Evolutionary conservation across 92 coral and sea anemone species (phyloP).

Genomic region (Phymanthus crucifer): DNA sequence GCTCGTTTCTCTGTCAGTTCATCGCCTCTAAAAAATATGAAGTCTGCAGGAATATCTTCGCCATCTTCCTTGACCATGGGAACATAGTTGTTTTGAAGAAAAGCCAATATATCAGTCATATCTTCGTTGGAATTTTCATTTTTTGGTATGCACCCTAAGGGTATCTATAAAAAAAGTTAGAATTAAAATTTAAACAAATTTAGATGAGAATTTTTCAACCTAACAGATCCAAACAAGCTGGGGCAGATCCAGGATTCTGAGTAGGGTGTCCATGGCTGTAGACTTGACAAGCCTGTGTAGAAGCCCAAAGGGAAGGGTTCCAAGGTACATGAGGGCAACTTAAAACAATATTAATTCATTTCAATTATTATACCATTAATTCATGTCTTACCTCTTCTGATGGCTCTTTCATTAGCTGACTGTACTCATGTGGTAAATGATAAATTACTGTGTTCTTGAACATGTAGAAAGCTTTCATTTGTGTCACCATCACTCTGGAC

Average conservation of each 20-base stretch:
- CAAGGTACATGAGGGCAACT: neutral
- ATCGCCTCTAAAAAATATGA: conserved; percentile 41
- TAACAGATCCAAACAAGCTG: neutral
- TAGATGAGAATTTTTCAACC: neutral
- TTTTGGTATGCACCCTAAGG: conserved; percentile 26
- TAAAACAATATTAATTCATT: neutral
- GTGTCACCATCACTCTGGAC: conserved; percentile 21
- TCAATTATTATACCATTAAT: neutral
- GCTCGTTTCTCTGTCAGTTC: conserved; percentile 53
- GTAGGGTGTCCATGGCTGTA: neutral
- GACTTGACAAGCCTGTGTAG: neutral
- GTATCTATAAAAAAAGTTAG: neutral
- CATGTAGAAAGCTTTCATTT: conserved; percentile 7
- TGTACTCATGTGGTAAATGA: conserved; percentile 36
- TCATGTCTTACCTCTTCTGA: conserved; percentile 23
- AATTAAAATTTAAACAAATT: neutral
- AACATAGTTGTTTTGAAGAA: neutral
- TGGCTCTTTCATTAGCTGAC: conserved; percentile 8
- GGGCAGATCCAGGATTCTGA: neutral
- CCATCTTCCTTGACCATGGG: neutral
- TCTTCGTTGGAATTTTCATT: conserved; percentile 38
- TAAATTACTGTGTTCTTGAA: conserved; percentile 6
- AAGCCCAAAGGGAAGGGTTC: neutral
- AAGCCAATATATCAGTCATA: conserved; percentile 35
- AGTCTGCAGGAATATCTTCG: conserved; percentile 10